Conservation (phyloP, 53 echinoderm and acorn worm genomes). For the Glandiceps talaboti region DNA sequence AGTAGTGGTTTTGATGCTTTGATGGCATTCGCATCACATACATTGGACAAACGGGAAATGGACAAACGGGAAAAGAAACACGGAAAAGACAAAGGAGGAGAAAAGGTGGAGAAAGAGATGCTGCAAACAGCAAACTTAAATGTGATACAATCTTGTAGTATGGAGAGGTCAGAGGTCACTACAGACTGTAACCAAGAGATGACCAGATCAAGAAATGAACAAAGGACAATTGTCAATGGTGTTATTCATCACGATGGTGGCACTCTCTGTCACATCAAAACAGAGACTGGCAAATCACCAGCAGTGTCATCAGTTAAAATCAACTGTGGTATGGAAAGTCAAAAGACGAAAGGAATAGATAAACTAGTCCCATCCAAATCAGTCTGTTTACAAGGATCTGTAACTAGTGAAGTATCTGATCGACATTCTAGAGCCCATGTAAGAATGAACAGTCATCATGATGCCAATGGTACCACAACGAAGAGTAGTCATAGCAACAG, state of each 20-base stretch:
- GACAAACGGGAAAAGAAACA: constrained; percentile 11
- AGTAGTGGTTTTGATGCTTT: constrained; percentile 93
- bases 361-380: background rate
- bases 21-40: constrained; percentile 78
- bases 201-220: background rate
- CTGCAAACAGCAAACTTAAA: background rate
- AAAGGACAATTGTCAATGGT: background rate
- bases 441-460: background rate
- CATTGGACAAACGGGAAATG: constrained; percentile 68
- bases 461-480: background rate
- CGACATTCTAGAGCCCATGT: background rate
- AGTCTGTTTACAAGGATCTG: background rate
- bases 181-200: background rate
- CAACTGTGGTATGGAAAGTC: background rate
- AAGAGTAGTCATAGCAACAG: background rate
- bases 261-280: background rate
- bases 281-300: background rate
- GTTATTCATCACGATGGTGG: background rate
- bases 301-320: background rate
- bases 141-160: too few relatives aligned
- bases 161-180: too few relatives aligned
- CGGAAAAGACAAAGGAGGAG: background rate
- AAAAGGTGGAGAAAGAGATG: background rate
- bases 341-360: background rate
- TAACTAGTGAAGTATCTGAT: background rate